Conservation (phyloP, 64 coral and sea anemone species). For the Astreopora myriophthalma region DNA sequence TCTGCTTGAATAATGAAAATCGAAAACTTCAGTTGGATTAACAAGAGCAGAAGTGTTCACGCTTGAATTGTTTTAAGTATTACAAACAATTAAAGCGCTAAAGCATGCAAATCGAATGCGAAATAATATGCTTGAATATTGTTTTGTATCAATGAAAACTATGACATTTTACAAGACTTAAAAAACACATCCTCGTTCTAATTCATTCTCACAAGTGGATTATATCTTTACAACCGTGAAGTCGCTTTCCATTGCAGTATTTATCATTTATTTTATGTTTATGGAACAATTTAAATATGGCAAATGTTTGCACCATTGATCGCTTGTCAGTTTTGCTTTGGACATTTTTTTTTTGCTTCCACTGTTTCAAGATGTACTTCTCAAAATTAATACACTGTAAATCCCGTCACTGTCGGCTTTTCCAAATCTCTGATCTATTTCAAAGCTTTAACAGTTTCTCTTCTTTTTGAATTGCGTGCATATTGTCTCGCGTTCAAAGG, state of each 20-base stretch:
- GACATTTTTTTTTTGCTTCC: background rate
- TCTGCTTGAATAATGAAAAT: background rate
- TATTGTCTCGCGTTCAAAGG: constrained; percentile 21
- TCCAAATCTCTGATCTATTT: constrained; percentile 48
- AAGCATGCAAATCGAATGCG: background rate
- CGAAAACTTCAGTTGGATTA: constrained; percentile 20
- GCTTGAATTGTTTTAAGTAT: background rate
- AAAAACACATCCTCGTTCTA: constrained; percentile 24
- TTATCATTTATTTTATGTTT: background rate
- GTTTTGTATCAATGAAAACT: constrained; percentile 44
- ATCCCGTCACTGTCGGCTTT: constrained; percentile 16
- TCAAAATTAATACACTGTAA: constrained; percentile 49
- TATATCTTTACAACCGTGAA: constrained; percentile 1
- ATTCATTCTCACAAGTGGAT: constrained; percentile 41
- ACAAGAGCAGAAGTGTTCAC: constrained; percentile 28
- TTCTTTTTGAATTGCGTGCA: background rate
- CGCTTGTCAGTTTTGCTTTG: background rate
- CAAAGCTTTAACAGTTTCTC: constrained; percentile 48
- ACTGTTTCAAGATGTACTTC: constrained; percentile 7
- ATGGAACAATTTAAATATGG: constrained; percentile 7
- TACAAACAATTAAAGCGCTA: background rate
- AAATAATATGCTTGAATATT: constrained; percentile 34
- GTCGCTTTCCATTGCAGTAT: constrained; percentile 3
- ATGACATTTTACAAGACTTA: constrained; percentile 16
- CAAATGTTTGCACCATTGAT: background rate